These are phyloP conservation scores for Harpagifer antarcticus DNA, from an alignment of 2,797 vertebrate genomes.

Conservation along the genomic window DNA sequence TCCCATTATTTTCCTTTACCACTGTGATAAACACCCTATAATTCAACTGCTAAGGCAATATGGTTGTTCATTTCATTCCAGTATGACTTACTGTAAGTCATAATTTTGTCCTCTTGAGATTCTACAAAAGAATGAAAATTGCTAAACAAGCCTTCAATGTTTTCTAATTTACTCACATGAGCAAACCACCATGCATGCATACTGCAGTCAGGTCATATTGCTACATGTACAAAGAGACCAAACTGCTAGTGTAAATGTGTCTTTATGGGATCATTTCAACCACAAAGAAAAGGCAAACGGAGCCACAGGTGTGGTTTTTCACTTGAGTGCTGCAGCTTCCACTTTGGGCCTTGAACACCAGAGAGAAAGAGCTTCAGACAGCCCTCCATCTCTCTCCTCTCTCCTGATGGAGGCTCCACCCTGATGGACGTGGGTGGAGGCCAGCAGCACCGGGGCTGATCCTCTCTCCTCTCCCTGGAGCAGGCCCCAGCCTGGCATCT, in stretches of 20 bases:
- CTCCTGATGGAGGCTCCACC: constrained; percentile 62
- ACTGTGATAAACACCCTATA: not conserved
- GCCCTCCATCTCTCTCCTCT: constrained; percentile 51
- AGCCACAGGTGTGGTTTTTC: constrained; percentile 53
- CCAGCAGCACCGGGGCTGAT: constrained; percentile 68
- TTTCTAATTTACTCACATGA: constrained; percentile 11
- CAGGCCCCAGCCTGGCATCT: constrained; percentile 76
- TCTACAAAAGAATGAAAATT: not conserved
- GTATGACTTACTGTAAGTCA: too few relatives aligned
- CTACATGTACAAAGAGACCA: constrained; percentile 38
- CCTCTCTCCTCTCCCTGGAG: constrained; percentile 68
- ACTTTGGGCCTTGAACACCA: too few relatives aligned
- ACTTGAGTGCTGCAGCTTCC: constrained; percentile 1
- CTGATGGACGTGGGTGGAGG: constrained; percentile 70
- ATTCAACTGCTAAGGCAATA: not conserved
- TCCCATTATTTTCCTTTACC: not conserved
- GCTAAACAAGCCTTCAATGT: constrained; percentile 10
- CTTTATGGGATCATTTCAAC: constrained; percentile 13
- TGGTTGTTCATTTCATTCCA: constrained; percentile 4
- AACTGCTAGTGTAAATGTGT: constrained; percentile 11
- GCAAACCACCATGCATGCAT: constrained; percentile 12
- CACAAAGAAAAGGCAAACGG: not conserved
- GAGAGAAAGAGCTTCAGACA: constrained; percentile 35
- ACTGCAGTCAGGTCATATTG: constrained; percentile 24
- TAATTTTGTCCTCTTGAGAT: not conserved